Percentiles rank a stretch among this genome's conserved stretches.
These are phyloP conservation scores for Elephantulus edwardii DNA, from an alignment of 2,113 vertebrate species.

Conservation along the genomic window DNA sequence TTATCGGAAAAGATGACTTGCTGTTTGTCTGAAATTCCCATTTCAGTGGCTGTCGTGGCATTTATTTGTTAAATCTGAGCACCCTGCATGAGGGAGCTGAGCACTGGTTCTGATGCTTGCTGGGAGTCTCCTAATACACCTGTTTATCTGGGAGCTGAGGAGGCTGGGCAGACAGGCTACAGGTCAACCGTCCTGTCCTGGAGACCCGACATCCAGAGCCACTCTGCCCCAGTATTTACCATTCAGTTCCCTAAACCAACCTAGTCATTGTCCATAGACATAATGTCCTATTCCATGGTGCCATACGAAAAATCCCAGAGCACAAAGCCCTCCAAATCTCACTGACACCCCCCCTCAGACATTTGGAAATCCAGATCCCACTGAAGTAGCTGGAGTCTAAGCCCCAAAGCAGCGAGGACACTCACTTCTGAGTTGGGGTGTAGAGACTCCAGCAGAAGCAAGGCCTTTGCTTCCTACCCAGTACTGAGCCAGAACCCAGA, in stretches of 20 bases:
- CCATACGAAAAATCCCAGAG: rapidly evolving
- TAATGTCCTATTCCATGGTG: rapidly evolving
- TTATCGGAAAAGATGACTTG: rapidly evolving
- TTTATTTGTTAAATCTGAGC: not conserved
- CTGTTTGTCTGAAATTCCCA: not conserved
- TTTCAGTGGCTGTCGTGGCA: rapidly evolving
- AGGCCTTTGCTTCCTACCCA: rapidly evolving
- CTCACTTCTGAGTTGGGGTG: rapidly evolving
- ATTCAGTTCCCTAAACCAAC: not conserved
- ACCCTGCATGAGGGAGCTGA: not conserved
- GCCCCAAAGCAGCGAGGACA: not conserved
- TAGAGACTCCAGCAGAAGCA: not conserved
- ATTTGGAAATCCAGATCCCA: not conserved
- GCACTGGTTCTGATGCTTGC: not conserved
- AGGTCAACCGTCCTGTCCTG: not conserved
- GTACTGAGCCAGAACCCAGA: rapidly evolving
- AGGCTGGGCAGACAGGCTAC: not conserved
- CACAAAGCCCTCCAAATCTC: rapidly evolving
- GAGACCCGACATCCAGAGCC: rapidly evolving
- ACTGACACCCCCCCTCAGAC: rapidly evolving
- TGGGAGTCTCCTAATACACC: rapidly evolving
- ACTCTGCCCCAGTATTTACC: not conserved
- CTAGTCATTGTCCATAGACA: not conserved
- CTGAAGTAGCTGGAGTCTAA: not conserved
- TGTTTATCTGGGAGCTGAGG: not conserved